Evolutionary conservation across 2,888 invertebrate genomes (phyloP), one percentile per base, ranked within the genome.

Genomic region (Stenodera caucasica): DNA sequence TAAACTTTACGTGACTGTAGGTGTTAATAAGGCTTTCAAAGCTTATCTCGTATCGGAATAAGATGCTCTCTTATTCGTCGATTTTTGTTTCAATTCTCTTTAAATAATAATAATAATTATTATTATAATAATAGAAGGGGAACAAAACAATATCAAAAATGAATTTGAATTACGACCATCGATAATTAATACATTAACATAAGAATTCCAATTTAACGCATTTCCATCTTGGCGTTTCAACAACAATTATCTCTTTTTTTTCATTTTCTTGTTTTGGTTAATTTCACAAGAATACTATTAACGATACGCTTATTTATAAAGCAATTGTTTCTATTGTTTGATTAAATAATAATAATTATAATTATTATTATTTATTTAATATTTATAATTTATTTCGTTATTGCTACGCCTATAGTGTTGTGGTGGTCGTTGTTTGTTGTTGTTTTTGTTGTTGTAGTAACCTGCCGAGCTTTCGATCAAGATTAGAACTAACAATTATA

Each of bases 401-500:
- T 45, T 45, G 21, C 18, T 45, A 45, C 45, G 45, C 45, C 45
- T 45, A 45, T 18, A 21, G 12, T 12, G 45, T 45, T 21, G 45
- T 45, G 45, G 21, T 45, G 21, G 45, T 21, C 21, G 45, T 18
- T 45, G 15, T n/a, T n/a, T n/a, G n/a, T n/a, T n/a, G n/a, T n/a
- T n/a, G n/a, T n/a, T n/a, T n/a, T 37, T 37, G 21, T 45, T 21
- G 18, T 45, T 45, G 40, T 45, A 11, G 45, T 45, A 45, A 45
- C 52, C 21, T 55, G 55, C 60, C 45, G 55, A 60, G 60, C 52
- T 53, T 33, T 35, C 33, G 50, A 65, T 65, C 64, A 65, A 73
- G 72, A 75, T 75, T 73, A 71, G 72, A 75, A 74, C 71, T 70
- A 74, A 74, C 74, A 72, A 70, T 73, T 72, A 74, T 71, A 74